Evolutionary conservation across 2,797 vertebrate species (phyloP).

Genomic region (Remorina albescens): DNA sequence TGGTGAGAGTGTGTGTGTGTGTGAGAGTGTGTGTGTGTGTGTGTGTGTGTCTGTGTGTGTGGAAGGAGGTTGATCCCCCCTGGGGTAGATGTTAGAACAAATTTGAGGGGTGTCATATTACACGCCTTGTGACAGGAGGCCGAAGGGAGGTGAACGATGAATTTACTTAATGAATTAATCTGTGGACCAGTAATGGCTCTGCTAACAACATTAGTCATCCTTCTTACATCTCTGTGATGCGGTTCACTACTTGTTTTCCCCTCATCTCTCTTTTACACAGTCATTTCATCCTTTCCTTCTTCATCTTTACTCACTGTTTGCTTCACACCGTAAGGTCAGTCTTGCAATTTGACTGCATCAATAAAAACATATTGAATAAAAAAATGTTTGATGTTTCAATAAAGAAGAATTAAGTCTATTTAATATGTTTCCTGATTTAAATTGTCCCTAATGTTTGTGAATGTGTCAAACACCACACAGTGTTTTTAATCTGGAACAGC

Average conservation of each 20-base stretch:
- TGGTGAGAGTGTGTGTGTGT: constrained; percentile 38
- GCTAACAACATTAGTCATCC: constrained; percentile 85
- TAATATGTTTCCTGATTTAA: constrained; percentile 16
- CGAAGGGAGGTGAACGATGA: constrained; percentile 77
- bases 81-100: constrained; percentile 86
- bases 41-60: constrained; percentile 8
- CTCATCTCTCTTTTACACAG: constrained; percentile 42
- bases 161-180: constrained; percentile 88
- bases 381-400: neutral
- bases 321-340: neutral
- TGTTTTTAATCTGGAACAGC: constrained; percentile 35
- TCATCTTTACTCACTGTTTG: constrained; percentile 9
- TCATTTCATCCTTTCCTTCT: constrained; percentile 9
- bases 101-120: constrained; percentile 89
- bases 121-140: constrained; percentile 82
- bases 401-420: neutral
- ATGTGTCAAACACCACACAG: constrained; percentile 32
- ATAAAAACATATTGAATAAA: neutral
- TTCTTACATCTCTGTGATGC: constrained; percentile 60
- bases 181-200: constrained; percentile 77
- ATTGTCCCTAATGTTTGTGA: constrained; percentile 44
- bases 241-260: constrained; percentile 46
- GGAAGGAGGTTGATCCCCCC: constrained; percentile 63
- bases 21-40: constrained; percentile 2
- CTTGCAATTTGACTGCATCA: neutral